phyloP scores from a whole-genome alignment of 2,113 vertebrate species.

The Equus quagga region DNA sequence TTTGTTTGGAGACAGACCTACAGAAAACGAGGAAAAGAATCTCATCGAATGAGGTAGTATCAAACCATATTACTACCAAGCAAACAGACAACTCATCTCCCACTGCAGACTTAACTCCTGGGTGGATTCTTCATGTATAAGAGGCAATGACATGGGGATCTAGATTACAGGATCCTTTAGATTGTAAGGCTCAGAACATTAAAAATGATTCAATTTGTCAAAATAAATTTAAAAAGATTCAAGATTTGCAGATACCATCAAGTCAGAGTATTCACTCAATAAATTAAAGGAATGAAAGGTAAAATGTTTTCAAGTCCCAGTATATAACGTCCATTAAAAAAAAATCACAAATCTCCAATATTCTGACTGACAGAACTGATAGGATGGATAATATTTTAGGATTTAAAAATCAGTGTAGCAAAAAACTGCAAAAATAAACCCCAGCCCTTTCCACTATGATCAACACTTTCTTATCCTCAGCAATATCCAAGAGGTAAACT shows the following conservation, averaged over 20 bases:
- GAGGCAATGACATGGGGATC: not conserved
- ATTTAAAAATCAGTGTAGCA: slow-evolving; percentile 6
- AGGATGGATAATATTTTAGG: not conserved
- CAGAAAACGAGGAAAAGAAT: not conserved
- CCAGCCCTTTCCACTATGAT: not conserved
- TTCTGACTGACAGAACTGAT: not conserved
- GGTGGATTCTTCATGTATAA: not conserved
- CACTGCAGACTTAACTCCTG: not conserved
- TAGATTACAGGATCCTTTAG: not conserved
- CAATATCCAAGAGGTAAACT: not conserved
- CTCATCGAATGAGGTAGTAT: not conserved
- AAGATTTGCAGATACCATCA: not conserved
- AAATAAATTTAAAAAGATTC: not conserved
- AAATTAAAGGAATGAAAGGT: slow-evolving; percentile 12
- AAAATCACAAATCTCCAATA: not conserved
- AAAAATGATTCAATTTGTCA: slow-evolving; percentile 17
- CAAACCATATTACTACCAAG: not conserved
- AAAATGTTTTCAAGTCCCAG: slow-evolving; percentile 5
- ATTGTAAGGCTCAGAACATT: slow-evolving; percentile 33
- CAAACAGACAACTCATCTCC: not conserved
- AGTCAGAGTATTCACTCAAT: not conserved
- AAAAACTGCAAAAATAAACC: not conserved
- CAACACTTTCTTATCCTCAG: not conserved
- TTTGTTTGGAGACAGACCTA: not conserved
- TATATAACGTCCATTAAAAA: not conserved